Conservation (phyloP, 1,140 invertebrate species). For the Zaprionus lachaisei region DNA sequence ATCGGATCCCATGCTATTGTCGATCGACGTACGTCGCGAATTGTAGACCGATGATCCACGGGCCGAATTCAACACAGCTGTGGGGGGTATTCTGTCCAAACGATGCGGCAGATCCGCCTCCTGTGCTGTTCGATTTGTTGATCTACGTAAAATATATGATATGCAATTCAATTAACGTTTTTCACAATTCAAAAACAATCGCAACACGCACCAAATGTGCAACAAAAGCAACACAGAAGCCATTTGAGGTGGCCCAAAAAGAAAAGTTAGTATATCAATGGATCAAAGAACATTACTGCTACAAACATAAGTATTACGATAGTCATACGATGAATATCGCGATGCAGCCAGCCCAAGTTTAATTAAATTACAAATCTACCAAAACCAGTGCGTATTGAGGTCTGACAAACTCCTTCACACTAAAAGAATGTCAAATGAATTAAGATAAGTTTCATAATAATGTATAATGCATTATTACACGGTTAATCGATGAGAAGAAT, state of each 20-base stretch:
- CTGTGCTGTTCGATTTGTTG: slow-evolving; percentile 51
- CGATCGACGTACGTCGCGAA: slow-evolving; percentile 79
- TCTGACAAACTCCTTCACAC: neutral
- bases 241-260: slow-evolving; percentile 35
- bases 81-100: slow-evolving; percentile 76
- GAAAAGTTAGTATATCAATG: slow-evolving; percentile 54
- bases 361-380: slow-evolving; percentile 27
- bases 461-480: too few species aligned
- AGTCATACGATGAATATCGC: slow-evolving; percentile 21
- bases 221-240: slow-evolving; percentile 45
- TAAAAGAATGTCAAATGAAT: neutral
- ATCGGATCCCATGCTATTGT: slow-evolving; percentile 76
- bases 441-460: too few species aligned
- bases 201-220: slow-evolving; percentile 2
- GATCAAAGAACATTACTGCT: slow-evolving; percentile 39
- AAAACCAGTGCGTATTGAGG: slow-evolving; percentile 37
- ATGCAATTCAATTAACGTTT: slow-evolving; percentile 8
- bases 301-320: slow-evolving; percentile 24
- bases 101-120: slow-evolving; percentile 38
- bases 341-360: slow-evolving; percentile 12
- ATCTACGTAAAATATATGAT: slow-evolving; percentile 40
- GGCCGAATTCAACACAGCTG: slow-evolving; percentile 65
- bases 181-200: slow-evolving; percentile 5
- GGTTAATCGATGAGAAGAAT: too few species aligned
- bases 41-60: slow-evolving; percentile 81